Evolutionary conservation across 1,140 invertebrate genomes (phyloP).

Genomic region (Drosophila eugracilis): DNA sequence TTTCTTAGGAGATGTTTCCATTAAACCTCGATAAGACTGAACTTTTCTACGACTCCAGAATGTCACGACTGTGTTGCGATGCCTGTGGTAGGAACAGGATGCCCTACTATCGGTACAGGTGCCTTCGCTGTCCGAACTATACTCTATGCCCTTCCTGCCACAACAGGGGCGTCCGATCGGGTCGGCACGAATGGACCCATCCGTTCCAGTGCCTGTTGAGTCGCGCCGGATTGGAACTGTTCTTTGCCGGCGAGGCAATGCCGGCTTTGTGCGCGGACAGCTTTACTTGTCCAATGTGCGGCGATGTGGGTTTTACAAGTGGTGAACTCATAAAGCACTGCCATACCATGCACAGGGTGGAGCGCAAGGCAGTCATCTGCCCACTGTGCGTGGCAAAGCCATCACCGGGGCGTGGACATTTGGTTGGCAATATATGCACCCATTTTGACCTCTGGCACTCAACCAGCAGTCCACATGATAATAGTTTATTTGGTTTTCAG

Average conservation of each 20-base stretch:
- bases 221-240: conserved; percentile 21
- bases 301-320: conserved; percentile 35
- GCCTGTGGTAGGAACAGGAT: conserved; percentile 35
- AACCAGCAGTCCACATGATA: background rate
- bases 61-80: conserved; percentile 59
- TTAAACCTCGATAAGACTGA: no score
- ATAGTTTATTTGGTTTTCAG: no score
- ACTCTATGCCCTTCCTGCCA: conserved; percentile 50
- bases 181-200: conserved; percentile 26
- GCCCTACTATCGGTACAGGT: conserved; percentile 55
- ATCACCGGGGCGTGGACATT: background rate
- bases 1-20: no score
- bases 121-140: conserved; percentile 53
- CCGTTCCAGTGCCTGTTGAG: conserved; percentile 65
- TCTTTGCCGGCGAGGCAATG: conserved; percentile 48
- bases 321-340: conserved; percentile 42
- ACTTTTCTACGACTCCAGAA: no score
- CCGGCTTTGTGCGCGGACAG: conserved; percentile 55
- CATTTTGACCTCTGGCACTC: conserved; percentile 37
- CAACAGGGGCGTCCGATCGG: conserved; percentile 16
- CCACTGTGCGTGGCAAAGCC: conserved; percentile 53
- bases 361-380: conserved; percentile 46
- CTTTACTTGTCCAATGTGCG: conserved; percentile 65
- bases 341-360: conserved; percentile 12
- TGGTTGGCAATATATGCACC: conserved; percentile 17